phyloP scores from a whole-genome alignment of 2,113 vertebrate genomes.

The Antidorcas marsupialis region DNA sequence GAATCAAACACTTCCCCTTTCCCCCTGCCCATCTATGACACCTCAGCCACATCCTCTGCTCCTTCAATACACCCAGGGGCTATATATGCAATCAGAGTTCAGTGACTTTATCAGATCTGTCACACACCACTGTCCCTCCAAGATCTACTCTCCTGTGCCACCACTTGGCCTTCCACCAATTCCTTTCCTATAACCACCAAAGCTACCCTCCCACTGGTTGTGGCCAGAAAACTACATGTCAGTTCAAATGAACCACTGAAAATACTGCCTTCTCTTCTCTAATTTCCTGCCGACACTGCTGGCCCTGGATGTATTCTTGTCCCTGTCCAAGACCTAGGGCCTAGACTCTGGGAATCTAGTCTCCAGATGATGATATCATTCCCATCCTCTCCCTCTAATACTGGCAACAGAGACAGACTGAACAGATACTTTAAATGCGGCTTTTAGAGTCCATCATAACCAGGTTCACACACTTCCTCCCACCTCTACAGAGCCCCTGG shows the following conservation, averaged over 20 bases:
- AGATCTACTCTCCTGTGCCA: not conserved
- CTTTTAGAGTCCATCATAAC: slow-evolving; percentile 9
- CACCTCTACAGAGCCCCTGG: not conserved
- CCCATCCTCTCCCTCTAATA: not conserved
- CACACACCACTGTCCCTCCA: not conserved
- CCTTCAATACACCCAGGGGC: not conserved
- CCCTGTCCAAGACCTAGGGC: not conserved
- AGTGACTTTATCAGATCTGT: not conserved
- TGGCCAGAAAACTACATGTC: not conserved
- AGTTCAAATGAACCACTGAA: slow-evolving; percentile 14
- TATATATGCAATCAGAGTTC: not conserved
- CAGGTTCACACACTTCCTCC: not conserved
- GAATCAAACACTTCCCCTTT: not conserved
- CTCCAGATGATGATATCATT: not conserved
- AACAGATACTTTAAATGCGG: not conserved
- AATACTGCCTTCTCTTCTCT: not conserved
- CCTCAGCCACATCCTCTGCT: not conserved
- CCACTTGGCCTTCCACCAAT: not conserved
- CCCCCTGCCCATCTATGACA: not conserved
- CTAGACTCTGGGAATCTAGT: not conserved
- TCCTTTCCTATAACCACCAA: not conserved
- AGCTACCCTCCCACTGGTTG: not conserved
- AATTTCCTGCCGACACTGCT: not conserved
- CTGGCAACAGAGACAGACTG: not conserved
- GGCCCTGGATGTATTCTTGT: not conserved